Evolutionary conservation across 2,888 invertebrate genomes (phyloP).

Genomic region (Drosophila tanythrix): DNA sequence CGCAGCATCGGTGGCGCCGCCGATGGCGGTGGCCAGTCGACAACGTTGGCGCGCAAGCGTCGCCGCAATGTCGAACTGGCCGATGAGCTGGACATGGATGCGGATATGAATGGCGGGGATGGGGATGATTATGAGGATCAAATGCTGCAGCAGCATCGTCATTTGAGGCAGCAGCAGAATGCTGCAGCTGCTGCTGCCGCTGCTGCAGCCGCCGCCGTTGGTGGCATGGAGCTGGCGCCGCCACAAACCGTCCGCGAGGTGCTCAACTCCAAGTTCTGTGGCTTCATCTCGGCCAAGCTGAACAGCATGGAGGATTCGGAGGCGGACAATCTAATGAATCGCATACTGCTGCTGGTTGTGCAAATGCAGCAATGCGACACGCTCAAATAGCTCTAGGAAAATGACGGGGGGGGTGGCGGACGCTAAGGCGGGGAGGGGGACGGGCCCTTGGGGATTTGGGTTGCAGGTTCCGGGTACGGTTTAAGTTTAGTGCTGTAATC

Average conservation of each 20-base stretch:
- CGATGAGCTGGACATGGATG: conserved; percentile 53
- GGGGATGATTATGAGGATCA: conserved; percentile 82
- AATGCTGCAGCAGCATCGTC: conserved; percentile 82
- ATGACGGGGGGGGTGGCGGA: conserved; percentile 1
- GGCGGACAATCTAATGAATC: conserved; percentile 84
- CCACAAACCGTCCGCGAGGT: conserved; percentile 83
- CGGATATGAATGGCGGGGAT: conserved; percentile 64
- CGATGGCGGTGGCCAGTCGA: conserved; percentile 36
- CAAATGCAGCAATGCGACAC: conserved; percentile 79
- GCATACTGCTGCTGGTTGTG: conserved; percentile 82
- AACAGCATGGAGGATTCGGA: conserved; percentile 84
- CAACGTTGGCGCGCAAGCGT: conserved; percentile 56
- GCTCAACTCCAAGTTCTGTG: conserved; percentile 83
- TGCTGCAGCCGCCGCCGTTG: conserved; percentile 47
- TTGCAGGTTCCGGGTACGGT: conserved; percentile 3
- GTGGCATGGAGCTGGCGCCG: conserved; percentile 73
- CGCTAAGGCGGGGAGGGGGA: neutral
- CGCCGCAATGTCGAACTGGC: conserved; percentile 60
- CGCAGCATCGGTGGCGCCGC: conserved; percentile 46
- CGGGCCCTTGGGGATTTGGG: neutral
- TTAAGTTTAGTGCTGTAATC: conserved; percentile 30
- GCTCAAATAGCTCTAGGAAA: conserved; percentile 21
- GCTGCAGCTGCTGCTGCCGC: conserved; percentile 42
- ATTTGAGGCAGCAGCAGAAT: conserved; percentile 81
- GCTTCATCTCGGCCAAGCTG: conserved; percentile 83